phyloP scores from a whole-genome alignment of 2,113 vertebrate genomes.

The Sporophila hypoxantha region DNA sequence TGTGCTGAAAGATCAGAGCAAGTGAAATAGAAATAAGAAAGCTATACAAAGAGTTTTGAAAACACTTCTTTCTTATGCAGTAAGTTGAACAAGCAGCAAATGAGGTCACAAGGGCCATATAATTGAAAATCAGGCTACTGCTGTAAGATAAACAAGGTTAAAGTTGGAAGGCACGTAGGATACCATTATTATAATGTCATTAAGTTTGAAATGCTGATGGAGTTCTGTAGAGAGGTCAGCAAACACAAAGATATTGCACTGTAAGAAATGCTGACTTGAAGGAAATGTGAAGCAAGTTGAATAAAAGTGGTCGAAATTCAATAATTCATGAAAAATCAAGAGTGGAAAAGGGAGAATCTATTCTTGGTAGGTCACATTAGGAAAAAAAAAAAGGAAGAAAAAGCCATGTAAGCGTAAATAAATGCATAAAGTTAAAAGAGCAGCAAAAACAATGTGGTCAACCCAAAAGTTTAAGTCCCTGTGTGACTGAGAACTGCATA shows the following conservation, averaged over 20 bases:
- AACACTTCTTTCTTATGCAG: background rate
- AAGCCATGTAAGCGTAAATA: constrained; percentile 20
- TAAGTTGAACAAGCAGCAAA: background rate
- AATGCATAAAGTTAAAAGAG: constrained; percentile 12
- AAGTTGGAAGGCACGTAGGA: background rate
- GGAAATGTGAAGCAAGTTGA: constrained; percentile 7
- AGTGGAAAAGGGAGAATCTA: constrained; percentile 1
- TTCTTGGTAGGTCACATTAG: background rate
- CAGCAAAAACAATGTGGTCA: background rate
- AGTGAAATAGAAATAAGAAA: background rate
- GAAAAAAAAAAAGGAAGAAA: fast-evolving
- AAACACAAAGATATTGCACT: constrained; percentile 1
- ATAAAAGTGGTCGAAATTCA: constrained; percentile 38
- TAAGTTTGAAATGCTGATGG: constrained; percentile 41
- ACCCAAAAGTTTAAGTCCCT: background rate
- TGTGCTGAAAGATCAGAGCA: background rate
- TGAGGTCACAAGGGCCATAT: background rate
- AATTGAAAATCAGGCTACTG: background rate
- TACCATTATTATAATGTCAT: background rate
- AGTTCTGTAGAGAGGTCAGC: constrained; percentile 14
- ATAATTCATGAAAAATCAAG: constrained; percentile 38
- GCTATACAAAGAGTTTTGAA: background rate
- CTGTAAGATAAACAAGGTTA: constrained; percentile 26
- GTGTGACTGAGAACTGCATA: background rate
- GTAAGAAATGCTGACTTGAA: constrained; percentile 42